Evolutionary conservation across 2,888 invertebrate species (phyloP), one percentile per base, ranked within the genome.

Genomic region (Meiosimyza platycephala): DNA sequence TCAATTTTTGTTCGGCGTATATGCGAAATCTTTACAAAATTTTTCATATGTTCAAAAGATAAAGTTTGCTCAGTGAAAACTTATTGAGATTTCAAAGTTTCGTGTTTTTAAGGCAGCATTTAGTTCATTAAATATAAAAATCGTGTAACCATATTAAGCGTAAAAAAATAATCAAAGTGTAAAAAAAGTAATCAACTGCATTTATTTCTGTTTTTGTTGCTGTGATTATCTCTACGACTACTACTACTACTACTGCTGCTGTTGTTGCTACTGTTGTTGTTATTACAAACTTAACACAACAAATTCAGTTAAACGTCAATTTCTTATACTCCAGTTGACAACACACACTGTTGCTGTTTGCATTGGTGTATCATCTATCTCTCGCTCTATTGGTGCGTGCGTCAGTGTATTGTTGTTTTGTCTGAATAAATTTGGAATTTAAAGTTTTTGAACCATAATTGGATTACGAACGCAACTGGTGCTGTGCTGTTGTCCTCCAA

Each of bases 381-480:
- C 40, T 40, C 40, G 40, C 40, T 40, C 6, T 40, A 40, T 40
- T 40, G 22, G 54, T 70, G 52, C 40, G 33, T 12, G 40, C 52
- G 69, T 16, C 50, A 22, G 28, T 47, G 51, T 64, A 50, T 51
- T 40, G 5, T 6, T 40, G 40, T 40, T 40, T 40, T 6, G 48
- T 67, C 13, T 69, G 60, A 28, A 69, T 69, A 47, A 59, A 62
- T 62, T 62, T 60, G n/a, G 16, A 62, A 12, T 28, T 11, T 62
- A 60, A 33, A 47, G 13, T 33, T 70, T 70, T 40, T 80, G 68
- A 74, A 48, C 68, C 72, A 68, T 68, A 72, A 72, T 68, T 72
- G 72, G 68, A 72, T 72, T 72, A 68, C 63, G 67, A 57, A 60
- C 6, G 60, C 62, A 71, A 71, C 63, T 71, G 71, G 15, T 69